Conservation (phyloP, 2,888 invertebrate species). For the Axea sp. region DNA sequence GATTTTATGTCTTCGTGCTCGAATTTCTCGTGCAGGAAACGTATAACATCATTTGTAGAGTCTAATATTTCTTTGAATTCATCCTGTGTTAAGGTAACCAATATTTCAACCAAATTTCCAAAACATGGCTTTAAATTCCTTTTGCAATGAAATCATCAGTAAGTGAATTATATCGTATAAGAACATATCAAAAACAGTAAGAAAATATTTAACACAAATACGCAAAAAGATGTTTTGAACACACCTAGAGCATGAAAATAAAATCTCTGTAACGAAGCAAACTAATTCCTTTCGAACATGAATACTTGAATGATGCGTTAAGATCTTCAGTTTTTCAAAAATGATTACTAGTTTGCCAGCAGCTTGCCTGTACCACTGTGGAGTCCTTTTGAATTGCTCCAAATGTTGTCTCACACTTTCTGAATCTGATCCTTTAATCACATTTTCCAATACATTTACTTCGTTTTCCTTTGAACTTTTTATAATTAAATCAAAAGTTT, state of each 20-base stretch:
- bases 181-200: too few relatives aligned
- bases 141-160: conserved; percentile 5
- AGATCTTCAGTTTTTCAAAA: conserved; percentile 80
- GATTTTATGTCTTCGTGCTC: conserved; percentile 73
- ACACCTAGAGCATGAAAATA: conserved; percentile 83
- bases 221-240: conserved; percentile 51
- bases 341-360: conserved; percentile 82
- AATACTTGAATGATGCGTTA: conserved; percentile 83
- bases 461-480: conserved; percentile 64
- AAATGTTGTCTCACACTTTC: conserved; percentile 77
- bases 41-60: conserved; percentile 76
- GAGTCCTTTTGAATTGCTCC: conserved; percentile 77
- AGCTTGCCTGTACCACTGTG: conserved; percentile 82
- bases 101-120: conserved; percentile 83
- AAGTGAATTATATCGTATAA: not conserved
- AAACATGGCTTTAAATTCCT: conserved; percentile 84
- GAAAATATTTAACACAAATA: too few relatives aligned
- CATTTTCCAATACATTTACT: conserved; percentile 62
- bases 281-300: conserved; percentile 84
- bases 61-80: conserved; percentile 81
- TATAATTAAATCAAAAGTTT: conserved; percentile 49
- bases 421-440: conserved; percentile 66
- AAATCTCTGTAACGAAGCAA: conserved; percentile 81
- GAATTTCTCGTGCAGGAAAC: conserved; percentile 79
- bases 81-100: conserved; percentile 86